Evolutionary conservation across 2,888 invertebrate species (phyloP).

Genomic region (Drosophila anomalata): DNA sequence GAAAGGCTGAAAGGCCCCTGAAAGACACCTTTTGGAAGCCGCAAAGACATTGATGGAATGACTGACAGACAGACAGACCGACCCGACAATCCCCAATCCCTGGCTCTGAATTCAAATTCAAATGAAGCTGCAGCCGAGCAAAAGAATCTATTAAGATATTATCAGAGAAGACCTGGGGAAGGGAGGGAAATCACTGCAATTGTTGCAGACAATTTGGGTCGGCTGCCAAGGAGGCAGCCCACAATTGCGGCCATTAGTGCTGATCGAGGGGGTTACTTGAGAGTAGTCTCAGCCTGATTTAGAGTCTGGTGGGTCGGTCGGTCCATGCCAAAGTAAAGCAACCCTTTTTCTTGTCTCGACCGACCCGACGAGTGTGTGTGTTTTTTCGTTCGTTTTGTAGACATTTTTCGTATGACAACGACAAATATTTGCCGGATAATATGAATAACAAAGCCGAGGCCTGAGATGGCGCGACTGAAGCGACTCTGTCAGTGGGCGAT

Average conservation of each 20-base stretch:
- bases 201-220: conserved; percentile 76
- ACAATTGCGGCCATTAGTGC: conserved; percentile 79
- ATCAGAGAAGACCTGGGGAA: conserved; percentile 48
- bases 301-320: conserved; percentile 5
- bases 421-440: conserved; percentile 81
- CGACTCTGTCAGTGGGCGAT: conserved; percentile 23
- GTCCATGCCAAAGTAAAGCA: conserved; percentile 69
- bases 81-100: conserved; percentile 6
- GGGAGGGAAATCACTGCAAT: conserved; percentile 67
- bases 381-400: conserved; percentile 43
- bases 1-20: conserved; percentile 5
- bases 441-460: conserved; percentile 75
- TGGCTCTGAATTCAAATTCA: conserved; percentile 66
- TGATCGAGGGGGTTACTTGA: conserved; percentile 3
- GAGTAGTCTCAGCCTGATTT: conserved; percentile 13
- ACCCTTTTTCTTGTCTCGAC: conserved; percentile 60
- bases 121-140: conserved; percentile 65
- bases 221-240: conserved; percentile 39
- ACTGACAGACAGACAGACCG: conserved; percentile 28
- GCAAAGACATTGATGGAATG: conserved; percentile 45
- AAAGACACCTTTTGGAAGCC: conserved; percentile 24
- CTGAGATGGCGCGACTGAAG: conserved; percentile 53
- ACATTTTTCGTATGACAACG: conserved; percentile 79
- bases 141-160: conserved; percentile 79
- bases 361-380: conserved; percentile 4